Conservation (phyloP, 2,888 invertebrate species). For the Ectemnius continuus region DNA sequence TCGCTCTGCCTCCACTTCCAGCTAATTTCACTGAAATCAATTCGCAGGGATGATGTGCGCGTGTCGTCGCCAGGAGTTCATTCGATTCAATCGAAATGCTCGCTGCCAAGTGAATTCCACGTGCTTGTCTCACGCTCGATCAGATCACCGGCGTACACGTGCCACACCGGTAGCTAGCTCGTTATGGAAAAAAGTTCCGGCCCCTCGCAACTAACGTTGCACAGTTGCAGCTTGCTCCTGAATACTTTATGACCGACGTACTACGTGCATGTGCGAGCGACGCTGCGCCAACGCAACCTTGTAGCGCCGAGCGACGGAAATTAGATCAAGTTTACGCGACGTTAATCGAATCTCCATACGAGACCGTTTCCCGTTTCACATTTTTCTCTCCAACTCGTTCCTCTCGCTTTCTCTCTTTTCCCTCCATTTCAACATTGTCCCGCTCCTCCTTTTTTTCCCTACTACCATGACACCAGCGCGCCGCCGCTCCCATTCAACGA, state of each 20-base stretch:
- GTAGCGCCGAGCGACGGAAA: slow-evolving; percentile 33
- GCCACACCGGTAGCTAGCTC: slow-evolving; percentile 1
- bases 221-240: slow-evolving; percentile 14
- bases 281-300: slow-evolving; percentile 14
- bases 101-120: slow-evolving; percentile 20
- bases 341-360: slow-evolving; percentile 53
- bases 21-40: too few relatives aligned
- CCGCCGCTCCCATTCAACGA: too few relatives aligned
- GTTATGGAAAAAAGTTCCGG: slow-evolving; percentile 39
- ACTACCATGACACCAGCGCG: too few relatives aligned
- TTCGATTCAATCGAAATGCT: too few relatives aligned
- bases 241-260: slow-evolving; percentile 26
- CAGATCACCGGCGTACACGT: slow-evolving; percentile 27
- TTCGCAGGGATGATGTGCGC: too few relatives aligned
- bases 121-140: slow-evolving; percentile 40
- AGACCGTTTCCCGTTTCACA: slow-evolving; percentile 27
- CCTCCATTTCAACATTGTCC: background rate
- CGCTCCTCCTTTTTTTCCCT: too few relatives aligned
- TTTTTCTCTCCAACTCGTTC: background rate
- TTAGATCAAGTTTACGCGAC: slow-evolving; percentile 47
- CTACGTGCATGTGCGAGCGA: slow-evolving; percentile 13
- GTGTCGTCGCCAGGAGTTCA: too few relatives aligned
- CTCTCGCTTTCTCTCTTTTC: background rate
- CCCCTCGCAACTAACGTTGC: slow-evolving; percentile 19
- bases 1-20: too few relatives aligned